Evolutionary conservation across 2,888 invertebrate species (phyloP), one percentile per base, ranked within the genome.

Genomic region (Norana najaformis): DNA sequence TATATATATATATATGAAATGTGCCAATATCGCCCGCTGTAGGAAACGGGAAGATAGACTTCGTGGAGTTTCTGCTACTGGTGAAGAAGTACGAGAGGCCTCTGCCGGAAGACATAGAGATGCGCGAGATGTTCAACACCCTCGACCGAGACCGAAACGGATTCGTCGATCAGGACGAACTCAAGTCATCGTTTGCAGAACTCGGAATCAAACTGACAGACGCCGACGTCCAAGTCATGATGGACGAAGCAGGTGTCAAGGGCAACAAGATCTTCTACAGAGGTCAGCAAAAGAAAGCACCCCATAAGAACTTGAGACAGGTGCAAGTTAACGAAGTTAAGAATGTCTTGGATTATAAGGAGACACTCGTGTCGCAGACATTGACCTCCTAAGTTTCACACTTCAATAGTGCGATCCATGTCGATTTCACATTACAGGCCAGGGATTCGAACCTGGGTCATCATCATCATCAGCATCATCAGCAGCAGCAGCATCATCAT

Each of bases 21-120:
- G n/a, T n/a, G n/a, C n/a, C n/a, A n/a, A n/a, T n/a, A n/a, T n/a
- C 13, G 30, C 5, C 13, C n/a, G 30, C 69, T 69, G 69, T 91
- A 91, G 91, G 91, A 36, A 92, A 92, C 83, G 92, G 92, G 1
- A 91, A 90, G 53, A 91, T 92, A 23, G 92, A 92, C 89, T 91
- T 92, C 47, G 91, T 90, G n/a, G 92, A 92, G 85, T 92, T 92
- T 88, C 89, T 90, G 38, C 88, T 91, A 41, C 88, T 92, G 91
- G 82, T 92, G 83, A 89, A 89, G 88, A 88, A 88, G 91, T 90
- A 91, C 89, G 91, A 90, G n/a, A 85, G 88, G 34, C 91, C 90
- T n/a, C 89, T 90, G 36, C 90, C 89, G 2, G 90, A 91, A 36
- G 91, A 91, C 69, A 89, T 90, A 18, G 91, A 91, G 85, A 90